Evolutionary conservation across 1,140 invertebrate species (phyloP).

Genomic region (Pseudomyrmex concolor): DNA sequence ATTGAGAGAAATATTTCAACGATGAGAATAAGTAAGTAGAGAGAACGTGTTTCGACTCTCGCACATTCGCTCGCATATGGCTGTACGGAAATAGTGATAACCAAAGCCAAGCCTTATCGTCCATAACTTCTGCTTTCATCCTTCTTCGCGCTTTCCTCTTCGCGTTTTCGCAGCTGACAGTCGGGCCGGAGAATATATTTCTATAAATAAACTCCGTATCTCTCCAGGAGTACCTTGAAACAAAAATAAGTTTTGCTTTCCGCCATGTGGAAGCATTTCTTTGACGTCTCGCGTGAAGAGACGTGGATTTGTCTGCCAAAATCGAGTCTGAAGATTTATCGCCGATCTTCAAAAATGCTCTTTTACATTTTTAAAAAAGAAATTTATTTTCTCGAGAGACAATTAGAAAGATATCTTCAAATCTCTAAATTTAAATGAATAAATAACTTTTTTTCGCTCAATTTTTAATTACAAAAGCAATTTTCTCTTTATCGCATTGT

Average conservation of each 20-base stretch:
- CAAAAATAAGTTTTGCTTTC: conserved; percentile 76
- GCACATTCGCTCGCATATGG: not conserved
- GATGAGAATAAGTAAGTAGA: not conserved
- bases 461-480: not conserved
- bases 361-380: not conserved
- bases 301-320: conserved; percentile 1
- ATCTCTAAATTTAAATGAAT: no score
- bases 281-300: conserved; percentile 10
- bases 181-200: conserved; percentile 64
- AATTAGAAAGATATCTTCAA: no score
- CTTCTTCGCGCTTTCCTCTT: conserved; percentile 13
- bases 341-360: not conserved
- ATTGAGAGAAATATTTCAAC: not conserved
- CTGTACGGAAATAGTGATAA: not conserved
- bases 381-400: no score
- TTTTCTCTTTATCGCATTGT: not conserved
- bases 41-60: not conserved
- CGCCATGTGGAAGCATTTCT: conserved; percentile 52
- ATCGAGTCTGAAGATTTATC: not conserved
- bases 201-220: conserved; percentile 78
- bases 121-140: conserved; percentile 18
- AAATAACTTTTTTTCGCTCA: no score
- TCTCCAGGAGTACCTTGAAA: conserved; percentile 73
- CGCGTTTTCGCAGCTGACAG: conserved; percentile 71
- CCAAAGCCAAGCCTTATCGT: not conserved